Percentiles rank a stretch among this genome's conserved stretches.
Evolutionary conservation across 1,140 invertebrate genomes (phyloP).

Genomic region (Nasonia vitripennis): DNA sequence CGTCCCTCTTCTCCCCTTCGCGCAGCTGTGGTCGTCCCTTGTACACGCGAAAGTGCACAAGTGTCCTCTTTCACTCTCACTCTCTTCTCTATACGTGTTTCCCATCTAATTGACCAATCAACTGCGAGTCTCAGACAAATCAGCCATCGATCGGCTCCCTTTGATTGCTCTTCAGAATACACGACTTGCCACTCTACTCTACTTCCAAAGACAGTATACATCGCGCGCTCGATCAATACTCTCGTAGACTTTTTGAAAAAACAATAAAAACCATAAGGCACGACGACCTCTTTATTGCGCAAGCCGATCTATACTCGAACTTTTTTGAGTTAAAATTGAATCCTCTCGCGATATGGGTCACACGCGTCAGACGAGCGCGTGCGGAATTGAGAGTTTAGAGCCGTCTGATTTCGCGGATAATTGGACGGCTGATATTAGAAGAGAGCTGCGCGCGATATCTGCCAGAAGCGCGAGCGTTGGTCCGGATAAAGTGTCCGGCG

Average conservation of each 20-base stretch:
- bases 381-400: conserved; percentile 15
- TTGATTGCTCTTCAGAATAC: conserved; percentile 63
- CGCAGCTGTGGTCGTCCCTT: conserved; percentile 48
- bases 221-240: background rate
- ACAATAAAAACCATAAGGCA: background rate
- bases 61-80: conserved; percentile 39
- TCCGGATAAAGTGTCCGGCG: conserved; percentile 21
- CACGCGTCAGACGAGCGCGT: background rate
- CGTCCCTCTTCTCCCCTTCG: conserved; percentile 59
- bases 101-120: conserved; percentile 74
- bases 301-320: background rate
- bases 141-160: conserved; percentile 68
- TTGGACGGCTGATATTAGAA: conserved; percentile 45
- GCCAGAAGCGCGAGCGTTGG: background rate
- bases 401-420: conserved; percentile 40
- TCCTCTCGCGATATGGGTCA: conserved; percentile 7
- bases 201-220: background rate
- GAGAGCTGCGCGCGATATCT: background rate
- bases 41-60: conserved; percentile 58
- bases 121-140: conserved; percentile 71
- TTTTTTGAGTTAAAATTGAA: conserved; percentile 30
- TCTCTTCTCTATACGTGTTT: conserved; percentile 70
- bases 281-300: conserved; percentile 8
- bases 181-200: background rate
- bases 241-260: background rate